Conservation (phyloP, 2,888 invertebrate species). For the Patella depressa region DNA sequence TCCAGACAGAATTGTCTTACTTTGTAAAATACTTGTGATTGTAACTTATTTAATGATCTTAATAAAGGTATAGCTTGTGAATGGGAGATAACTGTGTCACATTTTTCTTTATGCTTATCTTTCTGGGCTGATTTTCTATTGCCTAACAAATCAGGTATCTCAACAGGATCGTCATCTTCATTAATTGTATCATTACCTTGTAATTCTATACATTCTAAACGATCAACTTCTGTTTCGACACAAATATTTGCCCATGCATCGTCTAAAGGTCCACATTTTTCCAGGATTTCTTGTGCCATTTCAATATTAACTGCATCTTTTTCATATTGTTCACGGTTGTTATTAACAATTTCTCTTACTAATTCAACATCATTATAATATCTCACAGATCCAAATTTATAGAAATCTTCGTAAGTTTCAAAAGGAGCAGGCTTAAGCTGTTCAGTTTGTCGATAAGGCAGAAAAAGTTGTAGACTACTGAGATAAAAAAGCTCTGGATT, state of each 20-base stretch:
- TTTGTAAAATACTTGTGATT: slow-evolving; percentile 24
- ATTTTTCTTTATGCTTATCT: background rate
- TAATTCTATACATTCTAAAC: background rate
- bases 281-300: background rate
- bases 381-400: background rate
- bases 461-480: slow-evolving; percentile 15
- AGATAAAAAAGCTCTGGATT: slow-evolving; percentile 12
- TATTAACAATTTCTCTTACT: background rate
- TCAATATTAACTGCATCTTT: background rate
- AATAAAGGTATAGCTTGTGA: slow-evolving; percentile 3
- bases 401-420: background rate
- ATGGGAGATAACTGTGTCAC: background rate
- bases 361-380: background rate
- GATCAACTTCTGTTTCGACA: slow-evolving; percentile 8
- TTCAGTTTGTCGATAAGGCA: slow-evolving; percentile 1
- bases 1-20: slow-evolving; percentile 25
- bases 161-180: background rate
- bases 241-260: slow-evolving; percentile 19
- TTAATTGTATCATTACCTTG: background rate
- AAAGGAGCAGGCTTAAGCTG: background rate
- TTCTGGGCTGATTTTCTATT: background rate
- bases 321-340: slow-evolving; percentile 11
- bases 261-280: background rate
- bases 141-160: background rate
- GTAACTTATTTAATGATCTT: slow-evolving; percentile 20